phyloP scores from a whole-genome alignment of 2,888 invertebrate species.

The Vesta saturnalis region DNA sequence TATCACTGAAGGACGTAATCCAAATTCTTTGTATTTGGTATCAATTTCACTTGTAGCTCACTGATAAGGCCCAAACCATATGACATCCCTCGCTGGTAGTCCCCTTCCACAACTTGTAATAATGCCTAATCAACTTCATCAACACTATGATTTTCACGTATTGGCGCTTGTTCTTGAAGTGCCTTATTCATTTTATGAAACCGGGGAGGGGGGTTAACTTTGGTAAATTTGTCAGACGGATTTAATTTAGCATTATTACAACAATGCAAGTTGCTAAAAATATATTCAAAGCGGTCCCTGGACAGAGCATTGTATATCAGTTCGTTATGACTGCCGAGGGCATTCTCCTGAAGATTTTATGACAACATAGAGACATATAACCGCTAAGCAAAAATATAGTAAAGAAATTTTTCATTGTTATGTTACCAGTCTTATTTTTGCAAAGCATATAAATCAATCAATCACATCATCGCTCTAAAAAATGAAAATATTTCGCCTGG shows the following conservation, averaged over 20 bases:
- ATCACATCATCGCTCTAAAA: neutral
- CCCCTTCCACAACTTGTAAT: conserved; percentile 50
- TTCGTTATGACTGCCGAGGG: neutral
- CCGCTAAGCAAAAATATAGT: neutral
- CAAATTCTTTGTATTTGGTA: conserved; percentile 36
- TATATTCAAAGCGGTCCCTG: neutral
- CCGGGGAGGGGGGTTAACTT: neutral
- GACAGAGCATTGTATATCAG: neutral
- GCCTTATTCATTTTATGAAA: neutral
- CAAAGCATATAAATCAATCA: no score
- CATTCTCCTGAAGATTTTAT: neutral
- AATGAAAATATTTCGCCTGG: neutral
- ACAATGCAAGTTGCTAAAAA: neutral
- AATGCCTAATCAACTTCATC: conserved; percentile 35
- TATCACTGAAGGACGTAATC: conserved; percentile 32
- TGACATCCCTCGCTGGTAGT: conserved; percentile 44
- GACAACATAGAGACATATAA: neutral
- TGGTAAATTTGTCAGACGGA: neutral
- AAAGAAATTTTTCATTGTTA: neutral
- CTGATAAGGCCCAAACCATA: conserved; percentile 50
- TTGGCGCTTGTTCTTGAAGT: neutral
- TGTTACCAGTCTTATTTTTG: neutral
- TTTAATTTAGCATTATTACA: neutral
- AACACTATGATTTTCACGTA: neutral
- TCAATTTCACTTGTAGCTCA: conserved; percentile 38